Base-by-base conservation (phyloP, 1,140 invertebrate species). In the honey bee (Apis mellifera) region DNA sequence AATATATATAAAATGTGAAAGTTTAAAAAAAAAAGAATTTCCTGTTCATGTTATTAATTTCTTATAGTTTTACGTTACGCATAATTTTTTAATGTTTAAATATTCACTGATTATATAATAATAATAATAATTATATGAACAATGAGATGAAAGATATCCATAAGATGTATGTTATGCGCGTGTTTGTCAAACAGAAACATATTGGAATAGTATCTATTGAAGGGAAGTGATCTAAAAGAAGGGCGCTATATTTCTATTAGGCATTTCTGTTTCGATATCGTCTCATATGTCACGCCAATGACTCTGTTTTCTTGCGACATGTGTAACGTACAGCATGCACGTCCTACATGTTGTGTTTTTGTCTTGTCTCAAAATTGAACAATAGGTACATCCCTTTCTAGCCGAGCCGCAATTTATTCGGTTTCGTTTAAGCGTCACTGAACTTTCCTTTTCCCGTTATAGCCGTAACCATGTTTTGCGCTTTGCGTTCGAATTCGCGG, bases 271-370 rank as follows among this genome's bases (percentile, higher is more conserved):
- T 73, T 82, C 78, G 86, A 93, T 91, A 92, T 91, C 86, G 85
- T 91, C 89, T 93, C 92, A 93, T 93, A 93, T 93, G 90, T 93
- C 92, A 92, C 89, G 86, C 89, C 90, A 90, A 93, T 93, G 90
- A 91, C 92, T 93, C 91, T 93, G 92, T 93, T 93, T 94, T 92
- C 89, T 90, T 90, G 90, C 90, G 89, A 91, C 91, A 93, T 87
- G 78, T 91, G 92, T 91, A 89, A 92, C 90, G 89, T 87, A 87
- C 82, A 79, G 78, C 82, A 74, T 85, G 74, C 87, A 81, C 50
- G 76, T 86, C 69, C 78, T 84, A 68, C 76, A 76, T 86, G 85
- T 65, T 64, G 57, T 78, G 52, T 76, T 87, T 83, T 83, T 84
- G 78, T 72, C 68, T 50, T 84, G 68, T 82, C 75, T 86, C 86